phyloP scores from a whole-genome alignment of 2,113 vertebrate genomes.

The Phaethornis superciliosus region DNA sequence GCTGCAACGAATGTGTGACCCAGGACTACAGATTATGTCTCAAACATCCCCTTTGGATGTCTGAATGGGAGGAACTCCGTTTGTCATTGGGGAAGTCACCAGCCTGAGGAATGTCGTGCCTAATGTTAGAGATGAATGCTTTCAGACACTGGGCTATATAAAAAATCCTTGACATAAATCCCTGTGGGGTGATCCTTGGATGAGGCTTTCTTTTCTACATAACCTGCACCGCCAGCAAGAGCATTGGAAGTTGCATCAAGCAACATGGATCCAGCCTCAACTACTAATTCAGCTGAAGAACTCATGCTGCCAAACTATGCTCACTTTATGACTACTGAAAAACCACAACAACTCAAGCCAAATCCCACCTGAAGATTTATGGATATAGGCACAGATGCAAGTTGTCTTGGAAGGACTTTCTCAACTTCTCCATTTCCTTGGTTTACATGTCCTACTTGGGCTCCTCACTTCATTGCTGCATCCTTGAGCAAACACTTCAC shows the following conservation, averaged over 20 bases:
- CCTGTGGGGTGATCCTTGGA: not conserved
- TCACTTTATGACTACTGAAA: not conserved
- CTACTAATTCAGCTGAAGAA: not conserved
- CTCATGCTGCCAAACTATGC: not conserved
- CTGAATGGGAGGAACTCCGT: slow-evolving; percentile 47
- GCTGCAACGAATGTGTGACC: slow-evolving; percentile 61
- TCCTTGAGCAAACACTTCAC: not conserved
- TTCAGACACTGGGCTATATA: not conserved
- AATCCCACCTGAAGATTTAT: not conserved
- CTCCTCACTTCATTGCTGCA: not conserved
- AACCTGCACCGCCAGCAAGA: not conserved
- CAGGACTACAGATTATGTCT: slow-evolving; percentile 40
- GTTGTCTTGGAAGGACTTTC: not conserved
- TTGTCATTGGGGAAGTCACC: slow-evolving; percentile 35
- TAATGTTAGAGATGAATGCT: not conserved
- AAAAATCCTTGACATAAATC: not conserved
- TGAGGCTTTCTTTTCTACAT: too few species aligned
- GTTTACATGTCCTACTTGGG: not conserved
- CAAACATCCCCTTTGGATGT: slow-evolving; percentile 48
- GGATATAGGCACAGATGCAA: not conserved
- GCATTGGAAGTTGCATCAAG: not conserved
- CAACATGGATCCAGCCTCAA: not conserved
- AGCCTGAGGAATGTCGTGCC: slow-evolving; percentile 27
- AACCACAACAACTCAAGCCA: not conserved
- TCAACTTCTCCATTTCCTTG: not conserved